Conservation (phyloP, 1,140 invertebrate genomes). For the Alviniconcha marisindica region DNA sequence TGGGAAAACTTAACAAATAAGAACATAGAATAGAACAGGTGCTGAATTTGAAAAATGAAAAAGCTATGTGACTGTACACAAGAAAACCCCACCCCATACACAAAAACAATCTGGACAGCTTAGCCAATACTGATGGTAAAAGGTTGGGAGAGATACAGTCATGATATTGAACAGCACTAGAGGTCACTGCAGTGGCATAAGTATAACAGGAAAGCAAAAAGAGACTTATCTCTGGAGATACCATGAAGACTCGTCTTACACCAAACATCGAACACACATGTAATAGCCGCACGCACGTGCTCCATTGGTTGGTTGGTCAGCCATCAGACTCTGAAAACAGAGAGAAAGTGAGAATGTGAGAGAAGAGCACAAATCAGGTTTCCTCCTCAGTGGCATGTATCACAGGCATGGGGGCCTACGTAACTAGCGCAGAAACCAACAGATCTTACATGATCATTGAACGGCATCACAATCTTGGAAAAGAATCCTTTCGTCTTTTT, state of each 20-base stretch:
- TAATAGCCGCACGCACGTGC: neutral
- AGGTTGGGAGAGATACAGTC: too few species aligned
- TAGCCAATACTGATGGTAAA: conserved; percentile 13
- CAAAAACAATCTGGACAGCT: neutral
- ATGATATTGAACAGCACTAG: too few species aligned
- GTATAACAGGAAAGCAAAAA: neutral
- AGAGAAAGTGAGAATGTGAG: too few species aligned
- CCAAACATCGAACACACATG: conserved; percentile 37
- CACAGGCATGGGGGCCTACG: too few species aligned
- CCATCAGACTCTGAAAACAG: neutral
- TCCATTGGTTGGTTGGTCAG: neutral
- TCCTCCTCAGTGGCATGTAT: too few species aligned
- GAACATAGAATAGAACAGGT: too few species aligned
- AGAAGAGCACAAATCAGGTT: too few species aligned
- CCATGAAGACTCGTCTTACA: conserved; percentile 19
- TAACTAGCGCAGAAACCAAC: too few species aligned
- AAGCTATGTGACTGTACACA: neutral
- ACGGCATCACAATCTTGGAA: too few species aligned
- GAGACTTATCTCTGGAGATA: conserved; percentile 1
- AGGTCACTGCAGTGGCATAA: too few species aligned
- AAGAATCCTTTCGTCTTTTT: too few species aligned
- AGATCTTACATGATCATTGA: too few species aligned
- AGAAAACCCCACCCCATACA: neutral
- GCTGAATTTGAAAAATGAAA: neutral
- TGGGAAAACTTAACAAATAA: neutral